Base-by-base conservation (phyloP, 2,113 vertebrate genomes). In the Hyperopisus bebe region DNA sequence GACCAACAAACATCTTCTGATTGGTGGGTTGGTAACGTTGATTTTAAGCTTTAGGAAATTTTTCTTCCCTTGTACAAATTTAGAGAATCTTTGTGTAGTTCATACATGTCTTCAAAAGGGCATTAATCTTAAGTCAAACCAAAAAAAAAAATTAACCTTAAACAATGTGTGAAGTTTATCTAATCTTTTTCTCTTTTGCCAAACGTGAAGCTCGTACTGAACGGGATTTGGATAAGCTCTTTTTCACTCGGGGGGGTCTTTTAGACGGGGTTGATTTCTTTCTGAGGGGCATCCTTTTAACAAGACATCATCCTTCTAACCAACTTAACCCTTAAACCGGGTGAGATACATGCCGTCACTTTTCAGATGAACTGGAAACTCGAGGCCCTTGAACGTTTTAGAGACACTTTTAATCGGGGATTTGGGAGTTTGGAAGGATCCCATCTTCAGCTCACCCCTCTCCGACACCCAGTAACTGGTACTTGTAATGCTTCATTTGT, bases 71-170 rank as follows among this genome's bases (percentile, higher is more conserved):
- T 95, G 35, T 50, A 83, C 3, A 89, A 83, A 83, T 19, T n/a
- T 31, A 55, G 9, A n/a, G 46, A 88, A 58, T 42, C 39, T 51
- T 53, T 86, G n/a, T 70, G 27, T 53, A 86, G n/a, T 35, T 31
- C 48, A 19, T 51, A 31, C 5, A 27, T 88, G 51, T 66, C 50
- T 39, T 39, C 11, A 21, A 44, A 42, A 13, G 51, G 51, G 21
- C 51, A 66, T 92, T 94, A 92, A 95, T 95, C 96, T 94, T 95
- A 94, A 94, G 97, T 97, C 95, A 91, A 96, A 97, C 97, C 97
- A 97, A 97, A 97, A 97, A 96, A 90, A 9, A 92, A 94, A 91
- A 92, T 94, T 91, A 93, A 91, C 91, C 94, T 94, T 95, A 94
- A 95, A 94, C 94, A 93, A 92, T 94, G 95, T 95, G 95, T 95